Base-by-base conservation (phyloP, 2,113 vertebrate genomes). In the Xenus cinereus region DNA sequence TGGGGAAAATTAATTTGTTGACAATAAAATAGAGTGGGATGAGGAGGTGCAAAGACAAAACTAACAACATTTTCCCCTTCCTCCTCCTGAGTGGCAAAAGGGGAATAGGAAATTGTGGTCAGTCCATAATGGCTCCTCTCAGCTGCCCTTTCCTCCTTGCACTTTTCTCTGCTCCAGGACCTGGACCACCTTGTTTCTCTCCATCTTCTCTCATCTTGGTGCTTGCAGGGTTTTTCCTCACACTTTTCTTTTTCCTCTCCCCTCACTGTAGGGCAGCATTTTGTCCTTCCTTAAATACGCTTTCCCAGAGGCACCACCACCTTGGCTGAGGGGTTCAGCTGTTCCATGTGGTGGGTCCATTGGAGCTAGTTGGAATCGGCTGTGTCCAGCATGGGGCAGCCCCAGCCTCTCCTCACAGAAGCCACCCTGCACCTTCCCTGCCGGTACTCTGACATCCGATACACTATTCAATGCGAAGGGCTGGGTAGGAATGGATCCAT, bases 321-420 rank as follows among this genome's bases (percentile, higher is more conserved):
- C 20, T 37, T 57, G 28, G 19, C 12, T 17, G 33, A 24, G 12
- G 23, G 28, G 8, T 16, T 62, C 24, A 69, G 63, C n/a, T 19
- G 10, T n/a, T 23, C 21, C 4, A 0, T 8, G 30, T 21, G 11
- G 54, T 41, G 30, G 30, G 41, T 24, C 22, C 2, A 2, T 17
- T 59, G 33, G 53, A 83, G 19, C 12, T 4, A 4, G 26, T 11
- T 35, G 41, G 56, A 71, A 48, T 5, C 0, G 0, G 2, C 35
- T 45, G 21, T 26, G 24, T n/a, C 23, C 1, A 1, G 13, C 41
- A 50, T 1, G 1, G 10, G 12, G 8, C 46, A 76, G 19, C 12
- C 33, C 15, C 1, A 2, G 15, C 9, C 6, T 46, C 12, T 62
- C n/a, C 16, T 69, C 24, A 23, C 17, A 43, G 27, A 26, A 10